Percentiles rank a stretch among this genome's conserved stretches.
Evolutionary conservation across 2,888 invertebrate species (phyloP).

Genomic region (Oligia fasciuncula): DNA sequence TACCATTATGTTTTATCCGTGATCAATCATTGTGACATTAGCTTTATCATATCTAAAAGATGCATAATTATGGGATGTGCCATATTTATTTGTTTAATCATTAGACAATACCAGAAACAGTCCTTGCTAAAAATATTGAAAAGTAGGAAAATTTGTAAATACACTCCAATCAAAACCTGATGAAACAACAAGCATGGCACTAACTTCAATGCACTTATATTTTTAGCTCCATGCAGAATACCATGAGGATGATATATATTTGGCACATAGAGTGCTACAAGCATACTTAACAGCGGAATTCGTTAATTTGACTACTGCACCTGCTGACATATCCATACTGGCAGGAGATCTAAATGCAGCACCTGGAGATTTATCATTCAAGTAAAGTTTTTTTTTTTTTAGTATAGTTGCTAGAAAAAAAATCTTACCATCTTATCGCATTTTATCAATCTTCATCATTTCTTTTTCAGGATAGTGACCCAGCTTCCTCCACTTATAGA

Average conservation of each 20-base stretch:
- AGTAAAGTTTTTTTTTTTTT: slow-evolving; percentile 61
- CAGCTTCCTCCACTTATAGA: slow-evolving; percentile 85
- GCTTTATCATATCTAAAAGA: not conserved
- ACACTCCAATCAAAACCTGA: not conserved
- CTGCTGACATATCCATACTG: slow-evolving; percentile 95
- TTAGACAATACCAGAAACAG: no score
- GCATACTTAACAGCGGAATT: slow-evolving; percentile 98
- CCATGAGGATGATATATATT: slow-evolving; percentile 95
- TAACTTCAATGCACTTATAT: not conserved
- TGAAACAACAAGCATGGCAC: not conserved
- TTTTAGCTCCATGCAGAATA: slow-evolving; percentile 98
- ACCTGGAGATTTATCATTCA: slow-evolving; percentile 94
- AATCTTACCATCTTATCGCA: not conserved
- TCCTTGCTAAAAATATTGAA: not conserved
- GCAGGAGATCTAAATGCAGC: slow-evolving; percentile 98
- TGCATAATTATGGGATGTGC: not conserved
- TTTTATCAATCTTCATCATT: not conserved
- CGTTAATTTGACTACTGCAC: slow-evolving; percentile 94
- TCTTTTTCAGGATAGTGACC: slow-evolving; percentile 79
- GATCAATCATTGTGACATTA: slow-evolving; percentile 1
- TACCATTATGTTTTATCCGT: not conserved
- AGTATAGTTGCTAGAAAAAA: not conserved
- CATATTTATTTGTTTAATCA: not conserved
- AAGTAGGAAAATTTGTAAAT: not conserved
- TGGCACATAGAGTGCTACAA: slow-evolving; percentile 97